Conservation (phyloP, 1,140 invertebrate species). For the Proctacanthus coquilletti region DNA sequence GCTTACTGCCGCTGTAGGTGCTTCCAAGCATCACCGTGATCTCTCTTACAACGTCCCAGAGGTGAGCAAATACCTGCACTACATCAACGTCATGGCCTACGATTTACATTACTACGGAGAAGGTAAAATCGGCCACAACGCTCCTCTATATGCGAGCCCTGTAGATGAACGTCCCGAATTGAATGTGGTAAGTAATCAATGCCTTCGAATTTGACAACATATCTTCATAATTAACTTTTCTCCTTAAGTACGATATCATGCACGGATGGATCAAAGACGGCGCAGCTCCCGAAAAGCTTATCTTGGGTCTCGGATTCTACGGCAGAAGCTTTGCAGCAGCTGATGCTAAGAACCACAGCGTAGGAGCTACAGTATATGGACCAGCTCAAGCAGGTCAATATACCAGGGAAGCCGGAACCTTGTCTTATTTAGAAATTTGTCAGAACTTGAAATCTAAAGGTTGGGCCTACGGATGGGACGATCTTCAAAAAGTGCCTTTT, state of each 20-base stretch:
- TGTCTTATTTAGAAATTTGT: conserved; percentile 60
- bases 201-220: not conserved
- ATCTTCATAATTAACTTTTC: not conserved
- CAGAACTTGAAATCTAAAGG: conserved; percentile 3
- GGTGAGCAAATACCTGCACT: conserved; percentile 40
- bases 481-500: conserved; percentile 14
- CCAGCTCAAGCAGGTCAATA: conserved; percentile 47
- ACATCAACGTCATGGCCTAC: conserved; percentile 20
- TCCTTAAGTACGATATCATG: no score
- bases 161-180: no score
- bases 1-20: conserved; percentile 35
- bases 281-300: conserved; percentile 34
- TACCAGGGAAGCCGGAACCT: conserved; percentile 46
- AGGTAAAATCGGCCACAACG: conserved; percentile 37
- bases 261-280: no score
- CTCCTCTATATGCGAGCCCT: no score
- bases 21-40: no score
- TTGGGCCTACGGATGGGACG: conserved; percentile 16
- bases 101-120: conserved; percentile 33
- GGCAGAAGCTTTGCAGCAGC: conserved; percentile 46
- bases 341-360: conserved; percentile 29
- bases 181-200: conserved; percentile 11
- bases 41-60: conserved; percentile 24
- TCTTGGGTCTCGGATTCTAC: conserved; percentile 51
- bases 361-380: conserved; percentile 38